Percentiles rank a stretch among this genome's conserved stretches.
Evolutionary conservation across 53 echinoderm and acorn worm species (phyloP).

Genomic region (Luidia sarsii): DNA sequence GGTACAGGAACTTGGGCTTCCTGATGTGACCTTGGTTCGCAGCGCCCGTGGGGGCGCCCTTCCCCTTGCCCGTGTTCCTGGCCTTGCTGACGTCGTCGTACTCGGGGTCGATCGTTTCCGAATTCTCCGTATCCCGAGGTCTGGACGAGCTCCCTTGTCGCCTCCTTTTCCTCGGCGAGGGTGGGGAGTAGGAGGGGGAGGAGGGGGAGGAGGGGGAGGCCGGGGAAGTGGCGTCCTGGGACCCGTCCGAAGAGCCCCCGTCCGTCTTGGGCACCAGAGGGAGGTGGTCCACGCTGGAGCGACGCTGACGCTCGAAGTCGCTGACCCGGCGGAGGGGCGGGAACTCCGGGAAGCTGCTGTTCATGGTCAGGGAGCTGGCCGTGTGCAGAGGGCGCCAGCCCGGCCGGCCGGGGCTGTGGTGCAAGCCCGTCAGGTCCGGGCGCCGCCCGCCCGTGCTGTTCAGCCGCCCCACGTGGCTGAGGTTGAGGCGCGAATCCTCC

Average conservation of each 20-base stretch:
- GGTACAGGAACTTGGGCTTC: conserved; percentile 15
- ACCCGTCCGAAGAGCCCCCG: too few relatives aligned
- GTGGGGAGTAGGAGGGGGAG: neutral
- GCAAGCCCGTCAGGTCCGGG: neutral
- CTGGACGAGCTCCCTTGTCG: conserved; percentile 41
- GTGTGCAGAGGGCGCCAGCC: conserved; percentile 21
- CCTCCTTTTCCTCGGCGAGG: conserved; percentile 6
- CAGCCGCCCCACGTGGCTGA: conserved; percentile 18
- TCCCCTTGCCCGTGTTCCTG: too few relatives aligned
- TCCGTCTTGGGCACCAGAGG: neutral
- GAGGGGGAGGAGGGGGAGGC: too few relatives aligned
- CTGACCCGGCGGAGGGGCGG: neutral
- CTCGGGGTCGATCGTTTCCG: too few relatives aligned
- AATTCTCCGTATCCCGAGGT: neutral
- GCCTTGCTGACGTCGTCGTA: too few relatives aligned
- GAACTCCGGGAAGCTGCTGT: conserved; percentile 22
- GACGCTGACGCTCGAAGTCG: conserved; percentile 44
- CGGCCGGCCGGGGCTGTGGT: too few relatives aligned
- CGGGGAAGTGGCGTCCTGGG: too few relatives aligned
- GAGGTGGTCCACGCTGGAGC: conserved; percentile 39
- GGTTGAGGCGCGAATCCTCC: conserved; percentile 18
- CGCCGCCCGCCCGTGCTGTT: conserved; percentile 26
- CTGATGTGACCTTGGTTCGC: neutral
- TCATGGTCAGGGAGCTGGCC: conserved; percentile 9
- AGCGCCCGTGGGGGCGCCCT: neutral